Base-by-base conservation (phyloP, 1,140 invertebrate genomes). In the Venturia canescens region DNA sequence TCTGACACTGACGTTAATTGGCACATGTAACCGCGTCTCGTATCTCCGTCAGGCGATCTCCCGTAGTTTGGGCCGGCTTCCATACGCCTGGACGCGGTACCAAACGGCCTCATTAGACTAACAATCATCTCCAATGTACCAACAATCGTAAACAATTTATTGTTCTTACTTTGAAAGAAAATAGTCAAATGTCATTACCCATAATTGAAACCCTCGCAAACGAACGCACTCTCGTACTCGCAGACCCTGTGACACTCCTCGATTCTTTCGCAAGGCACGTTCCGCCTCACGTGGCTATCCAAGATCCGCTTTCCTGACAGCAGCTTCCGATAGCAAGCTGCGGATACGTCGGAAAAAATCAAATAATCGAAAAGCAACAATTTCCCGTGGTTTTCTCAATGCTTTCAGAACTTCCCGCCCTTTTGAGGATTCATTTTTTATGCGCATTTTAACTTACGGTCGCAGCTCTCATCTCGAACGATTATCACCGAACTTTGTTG, bases 191-290 rank as follows among this genome's bases (percentile, higher is more conserved):
- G n/a, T 11, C 86, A 88, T 89, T 92, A 96, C 95, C 94, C 95
- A 90, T 96, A 96, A 90, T 96, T 97, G 87, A 97, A 97, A 80
- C 96, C 96, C 90, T 96, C 95, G 86, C 96, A 97, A 79, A 92
- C 93, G 88, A 97, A 97, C 70, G 93, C 89, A 83, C 93, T 94
- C 88, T 97, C 96, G 1, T 93, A 92, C n/a, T 94, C 94, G 84
- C 96, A 97, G 84, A 95, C 94, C 67, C 93, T 89, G 88, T 95
- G 93, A 87, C 96, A 97, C 83, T 96, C 95, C 80, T 96, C 94
- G 5, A 96, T 88, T 2, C 93, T 93, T 80, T 96, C 94, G 86
- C 96, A 96, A 44, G 93, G 92, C 16, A 96, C 89, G 5, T 94
- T 93, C 80, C 94, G 92, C 84, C 94, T 92, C 9, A 96, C 94